phyloP scores from a whole-genome alignment of 2,888 invertebrate genomes.

The Parnassius smintheus region DNA sequence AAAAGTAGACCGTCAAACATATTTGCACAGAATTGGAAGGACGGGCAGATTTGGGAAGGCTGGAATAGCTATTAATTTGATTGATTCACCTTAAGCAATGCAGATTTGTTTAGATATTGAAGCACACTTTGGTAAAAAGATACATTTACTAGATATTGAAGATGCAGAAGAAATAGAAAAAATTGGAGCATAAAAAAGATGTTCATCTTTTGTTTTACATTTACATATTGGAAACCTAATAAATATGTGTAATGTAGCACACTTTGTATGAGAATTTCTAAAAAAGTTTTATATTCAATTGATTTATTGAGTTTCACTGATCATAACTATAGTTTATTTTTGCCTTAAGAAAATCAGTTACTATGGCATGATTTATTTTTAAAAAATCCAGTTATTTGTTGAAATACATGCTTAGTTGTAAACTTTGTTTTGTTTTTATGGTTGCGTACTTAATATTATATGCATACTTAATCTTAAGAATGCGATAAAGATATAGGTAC shows the following conservation, averaged over 20 bases:
- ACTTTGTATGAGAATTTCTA: neutral
- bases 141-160: constrained; percentile 90
- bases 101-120: constrained; percentile 89
- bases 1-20: constrained; percentile 97
- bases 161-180: constrained; percentile 97
- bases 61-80: constrained; percentile 97
- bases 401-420: neutral
- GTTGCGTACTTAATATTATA: too few species aligned
- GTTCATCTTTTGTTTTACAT: constrained; percentile 5
- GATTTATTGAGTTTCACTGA: neutral
- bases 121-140: constrained; percentile 93
- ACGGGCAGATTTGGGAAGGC: constrained; percentile 99
- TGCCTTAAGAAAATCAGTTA: neutral
- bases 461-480: too few species aligned
- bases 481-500: too few species aligned
- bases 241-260: neutral
- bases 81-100: constrained; percentile 89
- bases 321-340: too few species aligned
- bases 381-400: neutral
- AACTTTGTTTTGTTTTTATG: too few species aligned
- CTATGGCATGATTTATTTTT: neutral
- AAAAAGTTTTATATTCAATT: neutral
- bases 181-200: constrained; percentile 82
- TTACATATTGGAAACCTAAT: neutral
- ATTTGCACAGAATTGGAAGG: constrained; percentile 97